Percentiles rank a stretch among this genome's conserved stretches.
Evolutionary conservation across 2,888 invertebrate genomes (phyloP).

Genomic region (Meandrusa payeni): DNA sequence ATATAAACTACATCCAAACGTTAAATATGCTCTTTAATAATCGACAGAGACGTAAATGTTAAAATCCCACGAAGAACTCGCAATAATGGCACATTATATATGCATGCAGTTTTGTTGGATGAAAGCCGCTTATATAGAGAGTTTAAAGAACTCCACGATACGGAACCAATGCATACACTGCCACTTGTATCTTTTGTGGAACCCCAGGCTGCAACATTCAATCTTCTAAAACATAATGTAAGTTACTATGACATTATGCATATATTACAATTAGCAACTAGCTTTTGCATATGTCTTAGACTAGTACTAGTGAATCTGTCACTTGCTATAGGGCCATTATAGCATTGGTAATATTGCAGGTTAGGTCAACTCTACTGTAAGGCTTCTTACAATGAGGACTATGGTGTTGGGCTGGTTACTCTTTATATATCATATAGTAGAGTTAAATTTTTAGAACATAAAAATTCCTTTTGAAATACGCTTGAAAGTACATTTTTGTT

Average conservation of each 20-base stretch:
- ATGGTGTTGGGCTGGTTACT: too few relatives aligned
- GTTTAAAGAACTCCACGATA: slow-evolving; percentile 80
- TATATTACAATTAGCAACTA: too few relatives aligned
- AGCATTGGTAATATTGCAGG: too few relatives aligned
- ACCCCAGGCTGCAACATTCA: slow-evolving; percentile 88
- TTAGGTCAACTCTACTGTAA: too few relatives aligned
- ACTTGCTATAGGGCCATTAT: too few relatives aligned
- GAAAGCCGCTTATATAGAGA: slow-evolving; percentile 68
- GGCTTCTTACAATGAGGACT: too few relatives aligned
- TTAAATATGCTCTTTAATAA: slow-evolving; percentile 22
- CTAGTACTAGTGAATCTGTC: too few relatives aligned
- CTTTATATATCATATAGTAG: too few relatives aligned
- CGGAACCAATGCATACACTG: slow-evolving; percentile 83
- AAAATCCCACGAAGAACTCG: slow-evolving; percentile 87
- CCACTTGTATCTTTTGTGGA: slow-evolving; percentile 87
- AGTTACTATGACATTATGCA: slow-evolving; percentile 32
- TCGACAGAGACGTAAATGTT: slow-evolving; percentile 83
- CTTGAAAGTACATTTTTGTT: too few relatives aligned
- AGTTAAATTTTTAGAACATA: too few relatives aligned
- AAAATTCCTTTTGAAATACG: too few relatives aligned
- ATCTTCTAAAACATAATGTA: slow-evolving; percentile 81
- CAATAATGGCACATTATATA: slow-evolving; percentile 91
- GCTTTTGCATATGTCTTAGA: too few relatives aligned
- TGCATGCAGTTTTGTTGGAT: slow-evolving; percentile 86
- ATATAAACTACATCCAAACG: slow-evolving; percentile 8